Conservation (phyloP, 2,113 vertebrate genomes). For the Alces alces region DNA sequence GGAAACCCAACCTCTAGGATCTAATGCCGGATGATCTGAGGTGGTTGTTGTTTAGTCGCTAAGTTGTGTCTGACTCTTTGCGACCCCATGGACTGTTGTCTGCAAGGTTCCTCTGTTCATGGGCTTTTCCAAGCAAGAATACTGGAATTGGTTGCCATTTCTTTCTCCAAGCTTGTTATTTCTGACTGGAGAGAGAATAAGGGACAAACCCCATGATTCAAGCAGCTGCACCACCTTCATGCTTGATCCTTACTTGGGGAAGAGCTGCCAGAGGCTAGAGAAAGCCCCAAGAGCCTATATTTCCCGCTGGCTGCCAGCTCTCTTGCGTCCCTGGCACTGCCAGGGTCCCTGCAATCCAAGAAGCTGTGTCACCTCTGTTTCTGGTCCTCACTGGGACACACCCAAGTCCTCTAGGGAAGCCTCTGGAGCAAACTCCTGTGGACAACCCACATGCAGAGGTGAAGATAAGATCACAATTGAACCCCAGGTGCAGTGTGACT, state of each 20-base stretch:
- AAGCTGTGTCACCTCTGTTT: neutral
- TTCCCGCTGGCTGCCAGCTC: neutral
- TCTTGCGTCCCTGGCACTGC: neutral
- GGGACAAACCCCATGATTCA: neutral
- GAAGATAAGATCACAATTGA: neutral
- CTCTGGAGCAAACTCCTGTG: neutral
- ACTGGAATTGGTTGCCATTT: neutral
- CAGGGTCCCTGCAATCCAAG: neutral
- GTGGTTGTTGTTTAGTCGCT: neutral
- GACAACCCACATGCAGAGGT: neutral
- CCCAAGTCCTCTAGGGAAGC: neutral
- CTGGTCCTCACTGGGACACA: neutral
- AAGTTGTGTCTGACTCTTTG: neutral
- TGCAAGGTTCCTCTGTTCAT: neutral
- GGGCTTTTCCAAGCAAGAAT: neutral
- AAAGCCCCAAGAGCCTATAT: neutral
- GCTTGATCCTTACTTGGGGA: neutral
- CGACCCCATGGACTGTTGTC: neutral
- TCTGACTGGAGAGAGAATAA: neutral
- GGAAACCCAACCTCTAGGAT: neutral
- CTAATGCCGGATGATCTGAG: neutral
- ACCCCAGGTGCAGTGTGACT: neutral
- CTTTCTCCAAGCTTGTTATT: neutral
- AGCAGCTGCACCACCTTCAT: neutral
- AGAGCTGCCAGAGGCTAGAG: neutral